Percentiles rank a stretch among this genome's conserved stretches.
These are phyloP conservation scores for Furnarius figulus DNA, from an alignment of 2,113 vertebrate species.

Conservation along the genomic window DNA sequence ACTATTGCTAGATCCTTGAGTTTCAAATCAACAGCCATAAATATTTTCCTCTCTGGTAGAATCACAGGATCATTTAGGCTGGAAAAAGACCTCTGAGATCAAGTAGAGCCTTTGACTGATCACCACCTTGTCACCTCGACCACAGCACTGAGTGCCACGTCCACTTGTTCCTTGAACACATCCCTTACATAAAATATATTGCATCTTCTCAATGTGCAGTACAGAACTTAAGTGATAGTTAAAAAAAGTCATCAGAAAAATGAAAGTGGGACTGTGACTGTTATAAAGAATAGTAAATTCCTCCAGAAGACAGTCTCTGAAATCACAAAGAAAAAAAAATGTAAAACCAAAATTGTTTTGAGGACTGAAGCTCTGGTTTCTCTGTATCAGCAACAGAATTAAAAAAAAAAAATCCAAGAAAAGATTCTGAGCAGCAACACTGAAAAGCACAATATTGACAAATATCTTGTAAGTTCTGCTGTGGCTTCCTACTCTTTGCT, in stretches of 20 bases:
- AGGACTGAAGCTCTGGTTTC: background rate
- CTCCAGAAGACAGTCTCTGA: background rate
- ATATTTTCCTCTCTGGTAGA: background rate
- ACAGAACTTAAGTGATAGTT: background rate
- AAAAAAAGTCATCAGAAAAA: background rate
- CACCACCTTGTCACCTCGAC: background rate
- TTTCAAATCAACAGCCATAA: background rate
- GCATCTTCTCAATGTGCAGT: background rate
- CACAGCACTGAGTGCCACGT: background rate
- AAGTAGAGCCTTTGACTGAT: background rate
- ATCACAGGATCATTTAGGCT: background rate
- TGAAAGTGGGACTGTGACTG: background rate
- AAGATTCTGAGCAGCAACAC: background rate
- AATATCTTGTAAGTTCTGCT: background rate
- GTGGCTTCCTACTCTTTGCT: background rate
- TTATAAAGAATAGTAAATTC: background rate
- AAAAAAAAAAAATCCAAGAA: background rate
- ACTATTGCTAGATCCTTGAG: background rate
- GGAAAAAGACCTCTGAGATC: background rate
- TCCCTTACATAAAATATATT: background rate
- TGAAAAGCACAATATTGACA: background rate
- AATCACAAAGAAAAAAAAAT: background rate
- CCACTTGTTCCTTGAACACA: background rate
- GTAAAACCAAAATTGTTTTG: background rate
- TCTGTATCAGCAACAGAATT: background rate